Base-by-base conservation (phyloP, 2,888 invertebrate species). In the Chorisops tibialis region DNA sequence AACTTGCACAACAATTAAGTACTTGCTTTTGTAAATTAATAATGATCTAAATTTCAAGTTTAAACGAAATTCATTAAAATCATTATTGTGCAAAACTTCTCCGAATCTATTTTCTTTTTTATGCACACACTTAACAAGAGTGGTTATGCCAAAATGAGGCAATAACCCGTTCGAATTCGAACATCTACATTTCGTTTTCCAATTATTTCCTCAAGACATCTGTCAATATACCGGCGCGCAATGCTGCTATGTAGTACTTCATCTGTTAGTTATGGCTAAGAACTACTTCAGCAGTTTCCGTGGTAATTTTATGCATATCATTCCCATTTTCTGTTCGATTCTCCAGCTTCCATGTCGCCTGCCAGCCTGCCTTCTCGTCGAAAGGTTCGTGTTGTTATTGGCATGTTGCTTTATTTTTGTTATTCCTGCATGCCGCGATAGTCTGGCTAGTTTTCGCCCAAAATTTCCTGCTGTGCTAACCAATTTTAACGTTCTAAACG, bases 281-380 rank as follows among this genome's bases (percentile, higher is more conserved):
- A 43, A 56, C 56, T 56, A 56, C 56, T 56, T 56, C 56, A 56
- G 56, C 56, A 56, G 56, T 56, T 56, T 56, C 56, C 45, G 43
- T 45, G 45, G 30, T 45, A 43, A 56, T 56, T 56, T 56, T 56
- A 43, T 56, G 56, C 56, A 56, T 30, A 56, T 43, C 43, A 43
- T 7, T 56, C 24, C 43, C 43, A 24, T 45, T 56, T 39, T 45
- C 45, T 45, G 43, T 43, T 56, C 16, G 50, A 50, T 14, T 35
- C 30, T n/a, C 30, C 16, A 2, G 11, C 45, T 14, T 6, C 24
- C 11, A 24, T 39, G 41, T 24, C 9, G 18, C 41, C 35, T n/a
- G 24, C 52, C 39, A 54, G 22, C n/a, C 14, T 21, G 11, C 21
- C 16, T 38, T 21, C 30, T 30, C 30, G n/a, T n/a, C n/a, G 30